Evolutionary conservation across 1,140 invertebrate genomes (phyloP), one percentile per base, ranked within the genome.

Genomic region (Drosophila pallidifrons): DNA sequence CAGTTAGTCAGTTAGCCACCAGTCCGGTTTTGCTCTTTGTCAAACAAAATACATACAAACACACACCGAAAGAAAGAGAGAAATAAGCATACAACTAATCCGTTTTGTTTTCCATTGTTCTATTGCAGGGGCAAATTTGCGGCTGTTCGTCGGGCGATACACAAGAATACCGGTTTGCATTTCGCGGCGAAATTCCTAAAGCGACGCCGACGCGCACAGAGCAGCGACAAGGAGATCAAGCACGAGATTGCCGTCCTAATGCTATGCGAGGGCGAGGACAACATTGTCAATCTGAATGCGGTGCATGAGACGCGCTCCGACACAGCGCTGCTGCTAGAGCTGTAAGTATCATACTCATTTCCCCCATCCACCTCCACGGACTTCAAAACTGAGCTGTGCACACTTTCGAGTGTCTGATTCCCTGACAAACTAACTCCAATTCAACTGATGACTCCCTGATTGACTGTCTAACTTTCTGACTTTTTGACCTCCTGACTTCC

Each of bases 161-260:
- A 99, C 92, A 95, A 96, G 91, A 94, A 95, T 69, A 97, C 96
- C 6, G 96, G 97, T 28, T 94, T 95, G 75, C 95, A 97, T 92
- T 99, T 97, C 94, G 98, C 98, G 1, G 98, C 98, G 74, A 99
- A 99, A 94, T 98, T 97, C 93, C 96, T 99, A 76, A 95, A 96
- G 92, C 98, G 99, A 93, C 94, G 97, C 78, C 95, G 98, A 83
- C 95, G 96, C 75, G 96, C 95, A 28, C 95, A 95, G 70, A 96
- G 97, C 93, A 95, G 96, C 41, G 95, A 95, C 80, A 95, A 96
- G 82, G 97, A 98, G 93, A 97, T 97, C 61, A 94, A 96, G 72
- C 97, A 98, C 93, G 98, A 98, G 93, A 97, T 98, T 69, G 97
- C 97, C 52, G 97, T 98, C 83, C 94, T 98, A 70, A 96, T 97